A percentile compares a stretch with the other conserved stretches of the same genome.
Conservation (phyloP, 1,140 invertebrate genomes). For the Diplogasteroides magnus region DNA sequence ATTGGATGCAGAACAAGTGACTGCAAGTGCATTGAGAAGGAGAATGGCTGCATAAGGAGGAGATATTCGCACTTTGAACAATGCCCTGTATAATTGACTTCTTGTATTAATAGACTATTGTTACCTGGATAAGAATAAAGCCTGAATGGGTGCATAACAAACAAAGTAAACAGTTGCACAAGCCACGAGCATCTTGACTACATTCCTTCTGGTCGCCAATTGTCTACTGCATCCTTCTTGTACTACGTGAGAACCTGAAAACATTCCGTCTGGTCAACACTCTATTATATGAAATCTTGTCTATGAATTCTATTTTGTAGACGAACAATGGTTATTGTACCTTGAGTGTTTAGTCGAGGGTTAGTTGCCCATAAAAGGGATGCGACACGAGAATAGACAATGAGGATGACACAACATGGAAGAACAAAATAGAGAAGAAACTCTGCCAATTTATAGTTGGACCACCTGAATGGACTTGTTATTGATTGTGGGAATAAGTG, state of each 20-base stretch:
- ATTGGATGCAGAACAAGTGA: conserved; percentile 50
- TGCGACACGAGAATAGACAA: neutral
- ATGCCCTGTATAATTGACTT: conserved; percentile 19
- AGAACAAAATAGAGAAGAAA: neutral
- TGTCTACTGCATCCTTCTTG: neutral
- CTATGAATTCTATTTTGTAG: no score
- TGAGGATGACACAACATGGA: neutral
- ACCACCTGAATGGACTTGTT: neutral
- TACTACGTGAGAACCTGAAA: neutral
- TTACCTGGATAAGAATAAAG: conserved; percentile 50
- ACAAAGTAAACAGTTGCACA: conserved; percentile 54
- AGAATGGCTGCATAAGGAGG: conserved; percentile 49
- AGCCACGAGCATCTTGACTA: conserved; percentile 54
- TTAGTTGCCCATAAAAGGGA: neutral
- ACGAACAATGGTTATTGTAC: no score
- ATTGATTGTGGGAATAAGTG: no score
- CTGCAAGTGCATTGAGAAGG: conserved; percentile 49
- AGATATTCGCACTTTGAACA: conserved; percentile 35
- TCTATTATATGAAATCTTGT: no score
- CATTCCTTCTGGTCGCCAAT: conserved; percentile 41
- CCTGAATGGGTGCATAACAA: conserved; percentile 55
- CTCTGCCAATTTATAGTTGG: no score
- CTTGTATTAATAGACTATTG: no score
- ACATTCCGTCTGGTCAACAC: no score
- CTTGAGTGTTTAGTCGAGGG: no score